Evolutionary conservation across 2,797 vertebrate genomes (phyloP), one percentile per base, ranked within the genome.

Genomic region (Mormyrops boulengeri): DNA sequence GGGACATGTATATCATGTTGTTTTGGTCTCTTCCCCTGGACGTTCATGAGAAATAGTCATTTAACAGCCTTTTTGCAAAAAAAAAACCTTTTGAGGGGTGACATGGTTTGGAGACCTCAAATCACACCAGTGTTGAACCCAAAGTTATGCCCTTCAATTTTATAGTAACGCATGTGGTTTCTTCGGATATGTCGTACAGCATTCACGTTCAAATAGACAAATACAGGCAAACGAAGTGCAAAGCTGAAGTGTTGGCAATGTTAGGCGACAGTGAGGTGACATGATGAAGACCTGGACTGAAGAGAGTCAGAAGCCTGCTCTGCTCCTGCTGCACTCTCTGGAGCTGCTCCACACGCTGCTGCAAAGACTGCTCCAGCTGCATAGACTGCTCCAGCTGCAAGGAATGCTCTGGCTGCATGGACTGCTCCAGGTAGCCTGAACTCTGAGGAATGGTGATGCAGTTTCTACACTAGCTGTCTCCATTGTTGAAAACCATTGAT

Each of bases 281-380:
- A 17, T 2, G 49, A 87, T 3, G 52, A 92, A 77, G 91, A 97
- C 95, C 95, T 94, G 94, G 53, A 52, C 91, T 94, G 38, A 95
- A 92, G 4, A 95, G 91, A 0, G 92, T 38, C 0, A 95, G 93
- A 55, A 95, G 91, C 91, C 93, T 92, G 86, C 94, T 94, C 89
- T 96, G 94, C 85, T 96, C 94, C 91, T 92, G 92, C 62, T 96
- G 93, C 44, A 96, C 91, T 87, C 88, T 92, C 89, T 94, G 95
- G 86, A 96, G 92, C 88, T 95, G 94, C 66, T 94, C 93, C 84
- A 95, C 88, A 8, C 95, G 94, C 91, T 92, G 92, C 89, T 92
- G 94, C 89, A 95, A 69, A 52, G 92, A 12, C 73, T 92, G 92
- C 57, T 94, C 90, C 19, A 93, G 91, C 26, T 91, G 88, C 69